These are phyloP conservation scores for Merluccius polli DNA, from an alignment of 2,797 vertebrate genomes.

Conservation along the genomic window DNA sequence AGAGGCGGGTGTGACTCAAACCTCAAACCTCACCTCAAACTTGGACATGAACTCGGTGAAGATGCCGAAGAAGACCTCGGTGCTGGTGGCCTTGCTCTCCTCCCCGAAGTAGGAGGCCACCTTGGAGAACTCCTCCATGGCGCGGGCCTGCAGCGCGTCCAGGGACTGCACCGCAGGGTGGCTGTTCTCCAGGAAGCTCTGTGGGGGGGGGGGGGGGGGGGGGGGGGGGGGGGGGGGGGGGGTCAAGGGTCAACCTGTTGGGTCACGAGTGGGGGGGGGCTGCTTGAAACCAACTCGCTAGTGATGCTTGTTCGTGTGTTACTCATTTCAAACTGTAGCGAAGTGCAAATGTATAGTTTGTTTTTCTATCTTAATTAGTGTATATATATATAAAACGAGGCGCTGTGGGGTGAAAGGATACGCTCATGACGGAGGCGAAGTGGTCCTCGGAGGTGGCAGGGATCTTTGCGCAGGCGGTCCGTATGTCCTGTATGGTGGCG, in stretches of 20 bases:
- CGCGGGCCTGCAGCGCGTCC: constrained; percentile 85
- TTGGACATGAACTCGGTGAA: constrained; percentile 94
- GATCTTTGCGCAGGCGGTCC: constrained; percentile 85
- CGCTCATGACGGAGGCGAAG: constrained; percentile 88
- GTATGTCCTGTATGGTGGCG: constrained; percentile 86
- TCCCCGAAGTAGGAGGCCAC: constrained; percentile 92
- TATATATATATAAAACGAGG: not conserved
- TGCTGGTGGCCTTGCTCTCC: constrained; percentile 85
- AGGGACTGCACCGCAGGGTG: constrained; percentile 86
- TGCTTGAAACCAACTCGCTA: not conserved
- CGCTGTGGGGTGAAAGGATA: constrained; percentile 69
- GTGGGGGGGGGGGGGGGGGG: constrained; percentile 10
- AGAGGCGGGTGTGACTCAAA: no score
- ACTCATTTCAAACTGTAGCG: not conserved
- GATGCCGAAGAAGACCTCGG: constrained; percentile 93
- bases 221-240: constrained; percentile 5
- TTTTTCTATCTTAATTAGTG: not conserved
- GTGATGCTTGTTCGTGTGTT: not conserved
- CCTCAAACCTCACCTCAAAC: constrained; percentile 87
- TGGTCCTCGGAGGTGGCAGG: constrained; percentile 83
- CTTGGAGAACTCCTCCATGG: constrained; percentile 88
- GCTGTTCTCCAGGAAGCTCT: constrained; percentile 94
- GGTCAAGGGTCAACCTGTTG: constrained; percentile 35
- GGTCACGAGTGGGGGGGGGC: not conserved
- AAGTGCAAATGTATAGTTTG: not conserved